A percentile compares a stretch with the other conserved stretches of the same genome.
These are phyloP conservation scores for Trochalopteron elliotii DNA, from an alignment of 2,113 vertebrate species.

Conservation along the genomic window DNA sequence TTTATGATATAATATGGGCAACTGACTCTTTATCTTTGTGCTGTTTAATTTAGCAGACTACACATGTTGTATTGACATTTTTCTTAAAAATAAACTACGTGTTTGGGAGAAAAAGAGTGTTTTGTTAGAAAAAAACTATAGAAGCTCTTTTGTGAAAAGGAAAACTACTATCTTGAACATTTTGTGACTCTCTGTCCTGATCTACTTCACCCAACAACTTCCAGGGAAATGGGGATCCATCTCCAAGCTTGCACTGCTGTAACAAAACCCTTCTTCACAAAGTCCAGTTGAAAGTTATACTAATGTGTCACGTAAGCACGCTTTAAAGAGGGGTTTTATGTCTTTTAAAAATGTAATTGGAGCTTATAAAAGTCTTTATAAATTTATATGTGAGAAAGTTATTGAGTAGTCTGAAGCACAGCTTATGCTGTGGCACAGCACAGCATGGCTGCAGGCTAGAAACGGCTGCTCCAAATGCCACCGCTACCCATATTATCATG, in stretches of 20 bases:
- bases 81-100: rapidly evolving
- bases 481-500: conserved; percentile 33
- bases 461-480: conserved; percentile 57
- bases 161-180: not conserved
- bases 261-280: not conserved
- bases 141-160: not conserved
- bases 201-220: not conserved
- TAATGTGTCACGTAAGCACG: conserved; percentile 46
- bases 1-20: not conserved
- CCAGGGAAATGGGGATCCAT: not conserved
- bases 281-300: conserved; percentile 48
- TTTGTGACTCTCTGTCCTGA: not conserved
- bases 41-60: not conserved
- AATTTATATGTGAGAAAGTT: conserved; percentile 66
- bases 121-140: not conserved
- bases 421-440: conserved; percentile 40
- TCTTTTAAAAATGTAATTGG: conserved; percentile 66
- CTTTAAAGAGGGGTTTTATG: conserved; percentile 51
- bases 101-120: not conserved
- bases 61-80: rapidly evolving
- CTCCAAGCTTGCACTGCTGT: not conserved
- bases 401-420: conserved; percentile 62
- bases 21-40: not conserved
- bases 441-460: conserved; percentile 55
- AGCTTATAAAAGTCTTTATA: conserved; percentile 72